Conservation (phyloP, 2,888 invertebrate genomes). For the Acanthosepion pharaonis region DNA sequence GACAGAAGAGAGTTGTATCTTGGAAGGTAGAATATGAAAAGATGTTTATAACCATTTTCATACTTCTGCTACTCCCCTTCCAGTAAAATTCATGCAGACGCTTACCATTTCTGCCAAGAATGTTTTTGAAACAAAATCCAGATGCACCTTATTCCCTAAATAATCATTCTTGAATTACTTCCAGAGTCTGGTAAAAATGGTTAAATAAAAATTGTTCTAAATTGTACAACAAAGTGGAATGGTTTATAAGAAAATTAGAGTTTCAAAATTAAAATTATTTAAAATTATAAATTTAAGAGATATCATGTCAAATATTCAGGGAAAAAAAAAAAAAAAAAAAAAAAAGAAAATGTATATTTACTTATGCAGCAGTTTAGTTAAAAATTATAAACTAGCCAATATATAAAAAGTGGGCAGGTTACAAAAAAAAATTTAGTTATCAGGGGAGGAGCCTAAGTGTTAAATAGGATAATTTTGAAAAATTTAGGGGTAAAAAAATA, state of each 20-base stretch:
- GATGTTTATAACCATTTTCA: neutral
- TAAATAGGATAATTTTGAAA: too few relatives aligned
- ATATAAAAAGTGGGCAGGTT: too few relatives aligned
- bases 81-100: neutral
- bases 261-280: too few relatives aligned
- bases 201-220: neutral
- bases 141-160: constrained; percentile 33
- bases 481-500: too few relatives aligned
- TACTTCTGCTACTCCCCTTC: neutral
- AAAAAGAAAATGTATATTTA: neutral
- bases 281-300: neutral
- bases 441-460: too few relatives aligned
- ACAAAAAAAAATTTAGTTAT: too few relatives aligned
- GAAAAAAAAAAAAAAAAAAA: neutral
- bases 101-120: neutral
- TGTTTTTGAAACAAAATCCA: constrained; percentile 33
- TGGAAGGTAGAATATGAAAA: neutral
- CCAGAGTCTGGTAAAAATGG: constrained; percentile 15
- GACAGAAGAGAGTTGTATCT: neutral
- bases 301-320: neutral
- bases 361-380: too few relatives aligned
- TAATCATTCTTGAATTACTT: neutral
- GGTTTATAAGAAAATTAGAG: neutral
- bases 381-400: too few relatives aligned
- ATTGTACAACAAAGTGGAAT: neutral